Conservation (phyloP, 1,140 invertebrate species). For the Drosophila saltans region DNA sequence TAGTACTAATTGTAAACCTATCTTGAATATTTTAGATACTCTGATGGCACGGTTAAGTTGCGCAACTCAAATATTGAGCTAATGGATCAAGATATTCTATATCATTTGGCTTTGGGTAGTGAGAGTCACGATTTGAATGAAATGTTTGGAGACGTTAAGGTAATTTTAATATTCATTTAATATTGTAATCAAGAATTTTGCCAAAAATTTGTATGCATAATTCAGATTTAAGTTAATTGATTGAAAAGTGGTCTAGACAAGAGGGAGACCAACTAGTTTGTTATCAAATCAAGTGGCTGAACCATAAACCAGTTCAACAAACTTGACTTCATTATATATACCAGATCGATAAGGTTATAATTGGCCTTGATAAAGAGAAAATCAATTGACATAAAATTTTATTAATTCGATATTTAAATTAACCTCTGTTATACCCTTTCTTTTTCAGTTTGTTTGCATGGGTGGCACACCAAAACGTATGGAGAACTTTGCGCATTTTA, state of each 20-base stretch:
- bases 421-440: slow-evolving; percentile 65
- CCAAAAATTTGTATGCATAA: neutral
- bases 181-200: neutral
- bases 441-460: slow-evolving; percentile 96
- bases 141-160: slow-evolving; percentile 98
- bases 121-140: slow-evolving; percentile 95
- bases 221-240: slow-evolving; percentile 13
- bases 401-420: neutral
- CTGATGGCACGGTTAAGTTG: slow-evolving; percentile 91
- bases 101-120: slow-evolving; percentile 96
- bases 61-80: slow-evolving; percentile 94
- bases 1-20: too few relatives aligned
- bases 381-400: slow-evolving; percentile 4
- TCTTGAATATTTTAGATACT: slow-evolving; percentile 85
- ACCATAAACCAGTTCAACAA: slow-evolving; percentile 25
- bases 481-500: slow-evolving; percentile 95
- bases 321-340: slow-evolving; percentile 28
- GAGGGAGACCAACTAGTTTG: slow-evolving; percentile 40
- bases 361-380: slow-evolving; percentile 36
- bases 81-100: slow-evolving; percentile 97
- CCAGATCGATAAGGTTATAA: slow-evolving; percentile 7
- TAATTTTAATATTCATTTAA: slow-evolving; percentile 82
- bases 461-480: slow-evolving; percentile 97
- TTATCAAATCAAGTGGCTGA: slow-evolving; percentile 38
- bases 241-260: slow-evolving; percentile 22